Conservation (phyloP, 2,888 invertebrate genomes). For the Tenthredo scrophulariae region DNA sequence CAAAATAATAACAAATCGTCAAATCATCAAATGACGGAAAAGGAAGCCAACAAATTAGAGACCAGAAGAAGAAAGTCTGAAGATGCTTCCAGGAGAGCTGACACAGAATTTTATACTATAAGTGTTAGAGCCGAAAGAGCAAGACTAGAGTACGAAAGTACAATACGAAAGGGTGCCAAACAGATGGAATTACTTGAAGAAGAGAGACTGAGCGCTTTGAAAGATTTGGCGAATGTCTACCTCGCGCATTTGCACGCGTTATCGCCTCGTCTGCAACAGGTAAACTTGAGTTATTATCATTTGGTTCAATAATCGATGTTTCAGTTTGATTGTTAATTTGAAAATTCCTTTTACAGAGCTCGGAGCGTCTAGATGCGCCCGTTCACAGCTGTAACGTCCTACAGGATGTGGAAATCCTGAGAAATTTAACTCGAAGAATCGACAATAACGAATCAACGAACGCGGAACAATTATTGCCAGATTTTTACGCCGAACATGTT, state of each 20-base stretch:
- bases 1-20: slow-evolving; percentile 79
- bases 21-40: slow-evolving; percentile 79
- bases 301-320: background rate
- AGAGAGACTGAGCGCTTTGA: slow-evolving; percentile 91
- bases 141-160: slow-evolving; percentile 95
- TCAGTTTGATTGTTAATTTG: background rate
- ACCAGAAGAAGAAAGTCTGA: slow-evolving; percentile 94
- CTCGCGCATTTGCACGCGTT: slow-evolving; percentile 83
- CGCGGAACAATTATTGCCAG: slow-evolving; percentile 92
- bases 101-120: slow-evolving; percentile 95
- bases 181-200: slow-evolving; percentile 94
- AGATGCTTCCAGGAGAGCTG: slow-evolving; percentile 94
- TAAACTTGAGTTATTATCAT: slow-evolving; percentile 70
- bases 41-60: slow-evolving; percentile 88
- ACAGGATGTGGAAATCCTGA: slow-evolving; percentile 85
- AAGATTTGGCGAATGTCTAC: slow-evolving; percentile 83
- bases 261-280: slow-evolving; percentile 88
- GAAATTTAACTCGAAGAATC: slow-evolving; percentile 83
- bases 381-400: slow-evolving; percentile 81
- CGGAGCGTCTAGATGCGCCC: slow-evolving; percentile 85
- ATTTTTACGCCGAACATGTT: slow-evolving; percentile 97
- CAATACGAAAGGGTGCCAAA: slow-evolving; percentile 91
- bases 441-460: slow-evolving; percentile 84
- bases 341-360: slow-evolving; percentile 79
- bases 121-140: slow-evolving; percentile 95